These are phyloP conservation scores for Schizothorax lantsangensis DNA, from an alignment of 2,797 vertebrate genomes.

Conservation along the genomic window DNA sequence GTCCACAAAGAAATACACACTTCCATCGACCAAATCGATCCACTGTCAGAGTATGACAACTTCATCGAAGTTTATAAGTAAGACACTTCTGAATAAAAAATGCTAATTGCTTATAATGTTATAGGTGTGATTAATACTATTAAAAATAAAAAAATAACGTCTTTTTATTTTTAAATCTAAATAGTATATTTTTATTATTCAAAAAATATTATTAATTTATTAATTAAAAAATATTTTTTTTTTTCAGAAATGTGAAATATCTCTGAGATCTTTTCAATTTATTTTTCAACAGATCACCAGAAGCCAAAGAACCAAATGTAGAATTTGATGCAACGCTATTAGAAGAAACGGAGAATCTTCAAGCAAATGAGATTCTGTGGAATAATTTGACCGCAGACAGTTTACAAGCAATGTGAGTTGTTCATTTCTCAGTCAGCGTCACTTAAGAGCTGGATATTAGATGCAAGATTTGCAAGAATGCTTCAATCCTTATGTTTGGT, in stretches of 20 bases:
- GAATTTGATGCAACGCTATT: conserved; percentile 89
- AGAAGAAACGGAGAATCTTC: conserved; percentile 93
- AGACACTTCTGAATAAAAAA: background rate
- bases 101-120: background rate
- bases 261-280: background rate
- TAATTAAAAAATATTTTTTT: no score
- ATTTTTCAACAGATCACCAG: conserved; percentile 80
- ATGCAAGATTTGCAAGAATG: background rate
- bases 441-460: background rate
- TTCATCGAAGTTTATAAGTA: conserved; percentile 94
- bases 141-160: background rate
- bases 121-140: background rate
- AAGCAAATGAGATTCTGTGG: conserved; percentile 96
- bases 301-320: conserved; percentile 85
- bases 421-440: background rate
- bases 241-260: background rate
- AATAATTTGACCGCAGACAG: conserved; percentile 95
- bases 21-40: conserved; percentile 91
- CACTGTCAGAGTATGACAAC: conserved; percentile 89
- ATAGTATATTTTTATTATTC: background rate
- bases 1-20: conserved; percentile 93
- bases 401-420: conserved; percentile 90
- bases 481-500: background rate
- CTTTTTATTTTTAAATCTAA: background rate
- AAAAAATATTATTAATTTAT: background rate